Conservation (phyloP, 2,888 invertebrate species). For the Dichetophora obliterata region DNA sequence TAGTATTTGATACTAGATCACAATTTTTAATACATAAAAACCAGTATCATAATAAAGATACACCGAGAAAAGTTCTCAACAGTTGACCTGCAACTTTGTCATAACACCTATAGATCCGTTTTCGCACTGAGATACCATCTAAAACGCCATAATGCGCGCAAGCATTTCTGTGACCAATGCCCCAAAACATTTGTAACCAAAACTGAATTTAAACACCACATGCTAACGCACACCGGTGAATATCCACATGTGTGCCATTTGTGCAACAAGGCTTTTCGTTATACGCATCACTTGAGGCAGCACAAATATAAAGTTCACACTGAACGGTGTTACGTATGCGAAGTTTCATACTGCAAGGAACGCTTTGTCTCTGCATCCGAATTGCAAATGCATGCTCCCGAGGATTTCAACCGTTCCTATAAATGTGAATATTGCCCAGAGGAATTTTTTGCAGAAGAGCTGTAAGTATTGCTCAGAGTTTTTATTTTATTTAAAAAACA, state of each 20-base stretch:
- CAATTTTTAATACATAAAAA: slow-evolving; percentile 25
- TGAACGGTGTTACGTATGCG: slow-evolving; percentile 50
- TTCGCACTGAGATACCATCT: slow-evolving; percentile 58
- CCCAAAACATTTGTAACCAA: slow-evolving; percentile 50
- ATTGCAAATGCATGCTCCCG: slow-evolving; percentile 53
- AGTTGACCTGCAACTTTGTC: slow-evolving; percentile 58
- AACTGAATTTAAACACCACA: slow-evolving; percentile 53
- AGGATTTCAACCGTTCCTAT: slow-evolving; percentile 46
- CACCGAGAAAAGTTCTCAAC: background rate
- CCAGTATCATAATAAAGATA: slow-evolving; percentile 21
- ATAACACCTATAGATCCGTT: slow-evolving; percentile 55
- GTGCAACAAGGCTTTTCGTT: slow-evolving; percentile 58
- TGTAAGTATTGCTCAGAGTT: slow-evolving; percentile 52
- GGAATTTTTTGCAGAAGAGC: slow-evolving; percentile 53
- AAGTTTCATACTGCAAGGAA: slow-evolving; percentile 50
- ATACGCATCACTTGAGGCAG: slow-evolving; percentile 59
- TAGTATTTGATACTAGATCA: slow-evolving; percentile 18
- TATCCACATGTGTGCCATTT: slow-evolving; percentile 53
- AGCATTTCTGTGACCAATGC: slow-evolving; percentile 52
- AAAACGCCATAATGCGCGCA: slow-evolving; percentile 54
- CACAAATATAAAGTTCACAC: slow-evolving; percentile 57
- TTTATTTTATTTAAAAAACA: background rate
- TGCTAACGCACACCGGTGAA: slow-evolving; percentile 45
- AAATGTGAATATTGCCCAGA: slow-evolving; percentile 57
- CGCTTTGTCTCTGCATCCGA: slow-evolving; percentile 50